Conservation (phyloP, 2,113 vertebrate species). For the Chlorodrepanis virens region DNA sequence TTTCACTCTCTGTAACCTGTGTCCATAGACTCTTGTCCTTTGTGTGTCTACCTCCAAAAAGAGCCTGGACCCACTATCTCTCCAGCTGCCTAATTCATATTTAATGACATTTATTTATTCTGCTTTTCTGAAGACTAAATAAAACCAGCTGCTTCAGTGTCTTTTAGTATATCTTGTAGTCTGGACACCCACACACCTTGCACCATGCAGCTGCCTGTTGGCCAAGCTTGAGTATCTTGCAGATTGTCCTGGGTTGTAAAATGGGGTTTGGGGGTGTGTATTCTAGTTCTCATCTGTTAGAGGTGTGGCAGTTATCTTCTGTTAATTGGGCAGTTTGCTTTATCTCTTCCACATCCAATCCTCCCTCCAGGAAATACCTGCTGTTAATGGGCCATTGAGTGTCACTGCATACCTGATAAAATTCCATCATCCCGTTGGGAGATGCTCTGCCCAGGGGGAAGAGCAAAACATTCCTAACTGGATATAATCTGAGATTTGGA, state of each 20-base stretch:
- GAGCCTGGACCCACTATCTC: not conserved
- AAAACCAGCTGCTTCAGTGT: not conserved
- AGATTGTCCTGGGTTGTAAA: not conserved
- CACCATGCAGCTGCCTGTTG: not conserved
- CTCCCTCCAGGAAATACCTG: not conserved
- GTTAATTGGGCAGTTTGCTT: not conserved
- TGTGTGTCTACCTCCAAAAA: not conserved
- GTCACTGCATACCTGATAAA: not conserved
- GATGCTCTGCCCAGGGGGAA: not conserved
- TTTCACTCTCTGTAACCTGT: not conserved
- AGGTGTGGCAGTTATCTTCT: not conserved
- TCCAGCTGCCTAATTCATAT: fast-evolving
- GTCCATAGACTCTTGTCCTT: not conserved
- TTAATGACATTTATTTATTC: not conserved
- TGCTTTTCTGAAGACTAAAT: not conserved
- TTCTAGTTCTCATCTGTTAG: not conserved
- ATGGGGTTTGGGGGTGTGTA: not conserved
- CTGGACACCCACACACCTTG: not conserved
- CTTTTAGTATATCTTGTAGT: not conserved
- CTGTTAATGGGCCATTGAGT: not conserved
- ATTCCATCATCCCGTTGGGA: not conserved
- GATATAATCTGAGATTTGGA: not conserved
- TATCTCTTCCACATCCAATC: not conserved
- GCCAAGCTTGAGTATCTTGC: not conserved
- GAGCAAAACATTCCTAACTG: not conserved